These are phyloP conservation scores for Procambarus virginalis DNA, from an alignment of 1,140 invertebrate species.

Conservation along the genomic window DNA sequence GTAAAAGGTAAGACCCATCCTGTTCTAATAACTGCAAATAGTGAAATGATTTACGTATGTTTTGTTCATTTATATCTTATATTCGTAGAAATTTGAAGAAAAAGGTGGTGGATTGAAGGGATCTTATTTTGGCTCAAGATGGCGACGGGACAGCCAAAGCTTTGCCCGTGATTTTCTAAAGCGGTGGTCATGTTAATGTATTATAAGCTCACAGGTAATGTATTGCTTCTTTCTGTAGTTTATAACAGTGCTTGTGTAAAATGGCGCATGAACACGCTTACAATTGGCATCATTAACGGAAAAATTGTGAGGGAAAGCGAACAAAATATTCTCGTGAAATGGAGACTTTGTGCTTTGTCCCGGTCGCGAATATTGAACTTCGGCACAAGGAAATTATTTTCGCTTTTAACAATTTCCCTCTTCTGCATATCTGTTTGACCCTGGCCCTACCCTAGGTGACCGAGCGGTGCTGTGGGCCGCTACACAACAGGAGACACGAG, in stretches of 20 bases:
- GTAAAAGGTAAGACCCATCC: neutral
- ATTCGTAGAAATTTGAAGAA: neutral
- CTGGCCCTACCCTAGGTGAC: neutral
- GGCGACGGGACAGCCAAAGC: slow-evolving; percentile 43
- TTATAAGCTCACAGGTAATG: neutral
- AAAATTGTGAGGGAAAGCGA: slow-evolving; percentile 14
- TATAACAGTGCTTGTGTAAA: neutral
- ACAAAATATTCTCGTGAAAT: slow-evolving; percentile 67
- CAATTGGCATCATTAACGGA: neutral
- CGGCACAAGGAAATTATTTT: slow-evolving; percentile 48
- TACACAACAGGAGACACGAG: neutral
- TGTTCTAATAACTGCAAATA: neutral
- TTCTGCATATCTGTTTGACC: neutral
- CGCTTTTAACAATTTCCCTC: slow-evolving; percentile 22
- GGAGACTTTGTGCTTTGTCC: slow-evolving; percentile 43
- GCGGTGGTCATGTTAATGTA: neutral
- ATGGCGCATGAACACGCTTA: neutral
- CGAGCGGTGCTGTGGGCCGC: too few species aligned
- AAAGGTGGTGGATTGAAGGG: slow-evolving; percentile 39
- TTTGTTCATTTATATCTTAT: neutral
- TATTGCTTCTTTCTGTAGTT: neutral
- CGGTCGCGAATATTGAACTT: slow-evolving; percentile 59
- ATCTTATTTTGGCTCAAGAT: slow-evolving; percentile 65
- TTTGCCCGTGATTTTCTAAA: slow-evolving; percentile 46
- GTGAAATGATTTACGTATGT: neutral